A percentile compares a stretch with the other conserved stretches of the same genome.
These are phyloP conservation scores for Brachyopa scutellaris DNA, from an alignment of 2,888 invertebrate species.

Conservation along the genomic window DNA sequence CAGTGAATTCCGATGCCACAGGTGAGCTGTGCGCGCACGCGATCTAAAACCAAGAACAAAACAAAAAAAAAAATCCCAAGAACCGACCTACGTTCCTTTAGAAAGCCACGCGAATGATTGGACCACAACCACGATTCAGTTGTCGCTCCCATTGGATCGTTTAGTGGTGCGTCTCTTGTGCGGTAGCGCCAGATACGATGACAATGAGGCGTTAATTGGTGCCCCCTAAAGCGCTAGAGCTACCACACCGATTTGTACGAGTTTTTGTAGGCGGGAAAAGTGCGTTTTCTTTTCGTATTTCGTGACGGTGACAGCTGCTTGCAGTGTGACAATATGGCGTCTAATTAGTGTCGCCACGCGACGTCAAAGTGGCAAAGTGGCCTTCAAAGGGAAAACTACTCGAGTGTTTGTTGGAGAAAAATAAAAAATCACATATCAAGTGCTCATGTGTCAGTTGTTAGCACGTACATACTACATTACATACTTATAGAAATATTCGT, in stretches of 20 bases:
- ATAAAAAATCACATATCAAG: neutral
- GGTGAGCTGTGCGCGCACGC: slow-evolving; percentile 69
- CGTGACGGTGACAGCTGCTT: neutral
- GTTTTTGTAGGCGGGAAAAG: slow-evolving; percentile 51
- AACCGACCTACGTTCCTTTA: slow-evolving; percentile 24
- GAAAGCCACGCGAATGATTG: slow-evolving; percentile 38
- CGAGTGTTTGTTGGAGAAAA: neutral
- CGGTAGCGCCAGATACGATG: slow-evolving; percentile 47
- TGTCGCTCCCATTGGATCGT: slow-evolving; percentile 48
- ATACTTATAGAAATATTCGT: neutral
- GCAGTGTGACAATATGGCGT: slow-evolving; percentile 36
- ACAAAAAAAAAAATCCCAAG: slow-evolving; percentile 13
- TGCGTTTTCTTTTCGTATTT: slow-evolving; percentile 29
- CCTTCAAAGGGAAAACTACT: neutral
- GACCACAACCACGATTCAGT: slow-evolving; percentile 23
- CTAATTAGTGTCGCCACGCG: slow-evolving; percentile 2
- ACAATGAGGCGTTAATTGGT: slow-evolving; percentile 59
- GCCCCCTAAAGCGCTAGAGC: slow-evolving; percentile 25
- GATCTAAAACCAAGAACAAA: slow-evolving; percentile 34
- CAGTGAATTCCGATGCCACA: slow-evolving; percentile 70
- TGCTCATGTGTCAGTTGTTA: neutral
- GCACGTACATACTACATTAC: neutral
- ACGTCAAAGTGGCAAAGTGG: neutral
- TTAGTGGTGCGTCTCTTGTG: slow-evolving; percentile 15
- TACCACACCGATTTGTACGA: no score